phyloP scores from a whole-genome alignment of 2,797 vertebrate species.

The Platalea minor region DNA sequence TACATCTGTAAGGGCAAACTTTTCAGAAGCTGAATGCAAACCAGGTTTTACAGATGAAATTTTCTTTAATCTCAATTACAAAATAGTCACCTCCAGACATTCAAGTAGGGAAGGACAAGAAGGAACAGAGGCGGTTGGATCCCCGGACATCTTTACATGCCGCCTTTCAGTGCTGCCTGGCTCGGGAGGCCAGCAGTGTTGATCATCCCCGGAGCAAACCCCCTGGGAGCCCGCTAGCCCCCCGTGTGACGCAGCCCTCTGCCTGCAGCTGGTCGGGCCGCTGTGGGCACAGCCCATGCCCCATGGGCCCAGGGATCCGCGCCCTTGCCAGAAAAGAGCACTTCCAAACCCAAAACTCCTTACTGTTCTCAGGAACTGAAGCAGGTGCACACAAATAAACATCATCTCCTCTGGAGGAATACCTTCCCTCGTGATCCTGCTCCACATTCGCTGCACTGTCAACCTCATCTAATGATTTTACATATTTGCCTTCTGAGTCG shows the following conservation, averaged over 20 bases:
- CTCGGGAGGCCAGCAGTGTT: not conserved
- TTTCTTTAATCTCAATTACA: not conserved
- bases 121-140: not conserved
- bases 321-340: not conserved
- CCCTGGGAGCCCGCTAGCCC: too few relatives aligned
- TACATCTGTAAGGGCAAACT: not conserved
- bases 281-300: not conserved
- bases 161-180: accelerated
- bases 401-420: accelerated
- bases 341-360: not conserved
- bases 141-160: accelerated
- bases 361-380: not conserved
- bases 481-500: not conserved
- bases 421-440: not conserved
- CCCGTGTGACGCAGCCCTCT: accelerated
- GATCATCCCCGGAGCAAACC: not conserved
- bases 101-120: not conserved
- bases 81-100: not conserved
- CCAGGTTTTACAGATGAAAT: not conserved
- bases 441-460: accelerated
- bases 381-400: not conserved
- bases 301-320: accelerated
- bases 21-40: not conserved
- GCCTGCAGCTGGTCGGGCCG: not conserved
- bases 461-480: not conserved